Conservation (phyloP, 2,888 invertebrate genomes). For the Muschampia plurimacula region DNA sequence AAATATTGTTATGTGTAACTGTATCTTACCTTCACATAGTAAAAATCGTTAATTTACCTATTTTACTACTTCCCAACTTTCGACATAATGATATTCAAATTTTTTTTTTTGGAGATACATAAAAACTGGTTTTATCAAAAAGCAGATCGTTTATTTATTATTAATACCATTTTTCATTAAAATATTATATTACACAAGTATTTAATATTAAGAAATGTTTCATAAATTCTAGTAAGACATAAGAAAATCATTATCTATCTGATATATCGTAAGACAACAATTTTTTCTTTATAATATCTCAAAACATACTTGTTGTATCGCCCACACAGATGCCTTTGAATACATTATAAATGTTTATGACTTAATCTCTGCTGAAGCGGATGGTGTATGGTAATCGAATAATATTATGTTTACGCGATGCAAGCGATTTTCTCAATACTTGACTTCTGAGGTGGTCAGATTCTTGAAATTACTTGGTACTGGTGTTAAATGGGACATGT, state of each 20-base stretch:
- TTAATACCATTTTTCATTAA: too few species aligned
- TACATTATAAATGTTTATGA: conserved; percentile 37
- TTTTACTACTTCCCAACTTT: too few species aligned
- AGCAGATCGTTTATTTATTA: too few species aligned
- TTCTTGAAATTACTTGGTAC: conserved; percentile 19
- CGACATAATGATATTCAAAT: too few species aligned
- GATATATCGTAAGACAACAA: neutral
- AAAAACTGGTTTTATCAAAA: too few species aligned
- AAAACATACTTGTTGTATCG: neutral
- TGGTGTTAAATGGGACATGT: conserved; percentile 7
- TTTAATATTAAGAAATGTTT: too few species aligned
- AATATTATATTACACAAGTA: too few species aligned
- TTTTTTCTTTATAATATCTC: neutral
- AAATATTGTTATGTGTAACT: too few species aligned
- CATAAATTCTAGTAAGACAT: neutral
- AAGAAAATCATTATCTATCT: neutral
- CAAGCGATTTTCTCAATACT: conserved; percentile 15
- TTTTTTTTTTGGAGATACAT: too few species aligned
- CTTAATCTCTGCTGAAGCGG: conserved; percentile 28
- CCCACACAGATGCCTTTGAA: conserved; percentile 35
- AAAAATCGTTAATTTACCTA: too few species aligned
- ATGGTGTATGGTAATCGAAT: conserved; percentile 31
- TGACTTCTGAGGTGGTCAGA: conserved; percentile 22
- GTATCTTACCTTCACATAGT: too few species aligned
- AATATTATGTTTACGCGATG: conserved; percentile 24